phyloP scores from a whole-genome alignment of 2,113 vertebrate species.

The Cyprinodon tularosa region DNA sequence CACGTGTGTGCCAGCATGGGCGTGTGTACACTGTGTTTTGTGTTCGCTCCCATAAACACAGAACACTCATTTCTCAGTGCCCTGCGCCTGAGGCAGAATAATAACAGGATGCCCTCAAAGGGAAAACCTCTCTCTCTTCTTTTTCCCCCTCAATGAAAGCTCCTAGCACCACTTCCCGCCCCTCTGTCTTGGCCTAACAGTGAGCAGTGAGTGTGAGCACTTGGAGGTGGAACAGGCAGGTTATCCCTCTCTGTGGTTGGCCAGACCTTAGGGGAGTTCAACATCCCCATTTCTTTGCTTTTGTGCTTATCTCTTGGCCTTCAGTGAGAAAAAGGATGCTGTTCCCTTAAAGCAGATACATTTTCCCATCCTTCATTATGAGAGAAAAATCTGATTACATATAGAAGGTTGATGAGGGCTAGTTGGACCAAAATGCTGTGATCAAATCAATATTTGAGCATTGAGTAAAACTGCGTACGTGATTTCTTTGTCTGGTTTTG shows the following conservation, averaged over 20 bases:
- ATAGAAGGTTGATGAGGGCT: not conserved
- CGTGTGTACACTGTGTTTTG: constrained; percentile 46
- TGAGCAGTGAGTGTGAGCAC: constrained; percentile 21
- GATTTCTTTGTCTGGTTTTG: constrained; percentile 11
- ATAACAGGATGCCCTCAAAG: constrained; percentile 65
- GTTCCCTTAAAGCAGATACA: constrained; percentile 34
- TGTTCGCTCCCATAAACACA: constrained; percentile 64
- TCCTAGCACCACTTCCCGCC: constrained; percentile 19
- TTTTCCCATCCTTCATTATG: not conserved
- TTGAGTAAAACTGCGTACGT: not conserved
- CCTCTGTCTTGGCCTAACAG: constrained; percentile 21
- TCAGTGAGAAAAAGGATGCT: constrained; percentile 4
- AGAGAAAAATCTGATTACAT: not conserved
- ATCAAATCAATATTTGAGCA: constrained; percentile 8
- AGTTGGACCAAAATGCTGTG: not conserved
- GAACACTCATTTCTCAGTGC: constrained; percentile 58
- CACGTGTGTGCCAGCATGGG: constrained; percentile 22
- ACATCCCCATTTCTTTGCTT: constrained; percentile 35
- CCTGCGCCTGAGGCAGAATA: constrained; percentile 64
- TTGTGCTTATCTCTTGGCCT: constrained; percentile 23
- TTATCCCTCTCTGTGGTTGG: constrained; percentile 42
- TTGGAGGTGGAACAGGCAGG: constrained; percentile 42
- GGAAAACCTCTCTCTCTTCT: constrained; percentile 38
- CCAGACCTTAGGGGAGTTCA: constrained; percentile 35
- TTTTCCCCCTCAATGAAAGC: constrained; percentile 17